phyloP scores from a whole-genome alignment of 2,113 vertebrate genomes.

The Myxocyprinus asiaticus region DNA sequence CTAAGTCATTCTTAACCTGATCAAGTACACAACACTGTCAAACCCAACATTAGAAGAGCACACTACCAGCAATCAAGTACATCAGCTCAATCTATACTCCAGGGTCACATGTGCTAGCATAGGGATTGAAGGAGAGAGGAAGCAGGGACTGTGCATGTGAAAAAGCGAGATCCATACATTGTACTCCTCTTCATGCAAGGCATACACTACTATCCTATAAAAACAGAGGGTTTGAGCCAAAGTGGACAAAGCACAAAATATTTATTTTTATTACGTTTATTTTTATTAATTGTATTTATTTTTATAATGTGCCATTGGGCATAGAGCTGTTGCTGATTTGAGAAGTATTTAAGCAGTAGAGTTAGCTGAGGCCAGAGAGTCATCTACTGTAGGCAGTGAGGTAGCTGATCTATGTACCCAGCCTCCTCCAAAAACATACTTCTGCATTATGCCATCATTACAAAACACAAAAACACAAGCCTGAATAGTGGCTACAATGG shows the following conservation, averaged over 20 bases:
- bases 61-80: slow-evolving; percentile 23
- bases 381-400: neutral
- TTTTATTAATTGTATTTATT: too few relatives aligned
- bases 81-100: slow-evolving; percentile 28
- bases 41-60: slow-evolving; percentile 65
- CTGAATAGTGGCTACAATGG: slow-evolving; percentile 21
- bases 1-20: slow-evolving; percentile 91
- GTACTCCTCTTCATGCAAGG: neutral
- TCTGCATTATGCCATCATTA: slow-evolving; percentile 33
- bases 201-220: neutral
- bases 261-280: too few relatives aligned
- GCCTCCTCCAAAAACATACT: neutral
- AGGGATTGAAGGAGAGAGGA: slow-evolving; percentile 1
- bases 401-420: neutral
- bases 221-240: too few relatives aligned
- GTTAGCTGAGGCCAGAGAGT: slow-evolving; percentile 18
- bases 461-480: slow-evolving; percentile 10
- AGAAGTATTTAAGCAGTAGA: neutral
- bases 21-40: slow-evolving; percentile 85
- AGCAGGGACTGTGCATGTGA: neutral
- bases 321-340: slow-evolving; percentile 18
- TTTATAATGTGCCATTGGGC: neutral
- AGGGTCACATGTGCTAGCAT: slow-evolving; percentile 23
- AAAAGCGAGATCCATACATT: neutral
- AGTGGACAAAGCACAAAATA: too few relatives aligned